A percentile compares a stretch with the other conserved stretches of the same genome.
phyloP scores from a whole-genome alignment of 2,888 invertebrate genomes.

The Megalurothrips usitatus region DNA sequence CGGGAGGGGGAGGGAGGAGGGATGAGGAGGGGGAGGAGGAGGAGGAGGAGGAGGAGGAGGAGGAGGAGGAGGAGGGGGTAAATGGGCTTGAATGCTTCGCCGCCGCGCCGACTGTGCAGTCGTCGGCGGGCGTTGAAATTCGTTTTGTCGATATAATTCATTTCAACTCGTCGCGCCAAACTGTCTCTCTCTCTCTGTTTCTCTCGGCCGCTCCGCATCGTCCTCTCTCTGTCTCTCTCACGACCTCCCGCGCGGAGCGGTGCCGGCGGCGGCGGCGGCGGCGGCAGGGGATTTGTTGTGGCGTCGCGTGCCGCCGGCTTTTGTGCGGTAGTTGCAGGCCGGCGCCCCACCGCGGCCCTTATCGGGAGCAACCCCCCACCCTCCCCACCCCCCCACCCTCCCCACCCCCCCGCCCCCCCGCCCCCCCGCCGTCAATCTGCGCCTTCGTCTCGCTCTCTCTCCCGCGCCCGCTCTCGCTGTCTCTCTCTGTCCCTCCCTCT shows the following conservation, averaged over 20 bases:
- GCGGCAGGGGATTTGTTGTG: background rate
- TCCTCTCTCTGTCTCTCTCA: too few species aligned
- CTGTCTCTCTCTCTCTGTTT: too few species aligned
- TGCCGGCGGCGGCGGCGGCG: background rate
- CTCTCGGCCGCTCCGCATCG: too few species aligned
- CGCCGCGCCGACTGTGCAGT: background rate
- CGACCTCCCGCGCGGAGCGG: background rate
- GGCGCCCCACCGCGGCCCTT: too few species aligned
- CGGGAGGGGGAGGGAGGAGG: too few species aligned
- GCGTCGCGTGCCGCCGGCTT: background rate
- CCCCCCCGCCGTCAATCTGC: background rate
- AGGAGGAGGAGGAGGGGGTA: too few species aligned
- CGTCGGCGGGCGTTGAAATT: background rate
- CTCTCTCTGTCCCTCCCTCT: background rate
- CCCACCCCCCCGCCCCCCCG: too few species aligned
- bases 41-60: too few species aligned
- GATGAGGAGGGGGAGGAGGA: too few species aligned
- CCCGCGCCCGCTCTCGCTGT: background rate
- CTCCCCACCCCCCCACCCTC: too few species aligned
- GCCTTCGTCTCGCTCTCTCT: background rate
- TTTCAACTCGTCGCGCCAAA: background rate
- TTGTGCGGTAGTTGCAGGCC: too few species aligned
- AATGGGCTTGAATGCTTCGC: background rate
- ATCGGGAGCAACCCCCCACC: too few species aligned
- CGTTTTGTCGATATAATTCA: constrained; percentile 11